Evolutionary conservation across 2,113 vertebrate genomes (phyloP).

Genomic region (Dendrocopos noguchii): DNA sequence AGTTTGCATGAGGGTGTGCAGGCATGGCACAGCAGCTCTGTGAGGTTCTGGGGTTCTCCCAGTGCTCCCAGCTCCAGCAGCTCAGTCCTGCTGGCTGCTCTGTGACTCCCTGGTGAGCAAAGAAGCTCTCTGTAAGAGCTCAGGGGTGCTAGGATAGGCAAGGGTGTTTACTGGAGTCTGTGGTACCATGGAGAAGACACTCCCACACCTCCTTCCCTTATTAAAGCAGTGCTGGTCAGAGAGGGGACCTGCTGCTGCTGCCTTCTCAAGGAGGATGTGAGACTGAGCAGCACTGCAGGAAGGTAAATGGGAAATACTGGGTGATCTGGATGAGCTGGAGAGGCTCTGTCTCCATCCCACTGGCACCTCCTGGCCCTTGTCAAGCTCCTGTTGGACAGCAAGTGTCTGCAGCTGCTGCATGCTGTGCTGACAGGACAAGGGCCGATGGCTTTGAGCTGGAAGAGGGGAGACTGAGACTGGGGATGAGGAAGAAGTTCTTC

Average conservation of each 20-base stretch:
- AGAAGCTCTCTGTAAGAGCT: not conserved
- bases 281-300: rapidly evolving
- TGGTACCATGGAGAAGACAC: not conserved
- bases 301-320: not conserved
- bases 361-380: not conserved
- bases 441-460: too few relatives aligned
- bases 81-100: not conserved
- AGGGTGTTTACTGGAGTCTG: not conserved
- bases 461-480: too few relatives aligned
- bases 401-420: not conserved
- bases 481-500: too few relatives aligned
- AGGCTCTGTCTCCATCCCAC: not conserved
- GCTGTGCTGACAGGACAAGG: too few relatives aligned
- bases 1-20: rapidly evolving
- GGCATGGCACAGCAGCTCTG: not conserved
- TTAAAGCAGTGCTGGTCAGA: not conserved
- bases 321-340: not conserved
- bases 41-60: not conserved
- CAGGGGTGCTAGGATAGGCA: not conserved
- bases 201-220: not conserved
- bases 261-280: not conserved
- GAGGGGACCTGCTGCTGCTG: not conserved
- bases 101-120: rapidly evolving
- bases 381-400: not conserved
- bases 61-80: not conserved